Base-by-base conservation (phyloP, 1,140 invertebrate genomes). In the Cydia pomonella region DNA sequence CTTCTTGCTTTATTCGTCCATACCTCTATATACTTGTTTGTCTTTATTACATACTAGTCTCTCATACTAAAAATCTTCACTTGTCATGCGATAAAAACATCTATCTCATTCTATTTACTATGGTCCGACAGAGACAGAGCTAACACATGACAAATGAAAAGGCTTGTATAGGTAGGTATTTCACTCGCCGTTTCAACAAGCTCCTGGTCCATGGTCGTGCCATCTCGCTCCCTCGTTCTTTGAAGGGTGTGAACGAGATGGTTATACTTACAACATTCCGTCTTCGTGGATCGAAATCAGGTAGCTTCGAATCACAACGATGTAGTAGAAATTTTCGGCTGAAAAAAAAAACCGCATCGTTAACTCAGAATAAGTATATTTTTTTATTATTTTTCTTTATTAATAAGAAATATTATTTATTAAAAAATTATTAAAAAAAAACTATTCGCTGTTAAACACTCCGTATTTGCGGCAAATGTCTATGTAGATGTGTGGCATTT, bases 291-390 rank as follows among this genome's bases (percentile, higher is more conserved):
- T 87, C 10, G 91, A 91, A 77, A 91, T 86, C 76, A 91, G 75
- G 33, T 91, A 92, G 79, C 91, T 92, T 29, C 89, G 82, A 23
- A 91, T 90, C 13, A 91, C 86, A 16, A 87, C 80, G 77, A 92
- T 91, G 75, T 86, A 91, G 80, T 91, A 92, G 71, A 92, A 87
- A 76, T 92, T 92, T 77, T 89, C 89, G 50, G 86, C 91, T 92
- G 87, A 79, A 90, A 90, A 44, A 66, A 76, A 78, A 76, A 72
- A 73, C 12, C 7, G 27, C 0, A 13, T 71, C 2, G 29, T 71
- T 71, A n/a, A n/a, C n/a, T n/a, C n/a, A n/a, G n/a, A n/a, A n/a
- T n/a, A n/a, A n/a, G n/a, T n/a, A n/a, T n/a, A n/a, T n/a, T n/a
- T n/a, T n/a, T n/a, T n/a, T n/a, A n/a, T n/a, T n/a, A n/a, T n/a